Evolutionary conservation across 2,888 invertebrate species (phyloP).

Genomic region (Cephus spinipes): DNA sequence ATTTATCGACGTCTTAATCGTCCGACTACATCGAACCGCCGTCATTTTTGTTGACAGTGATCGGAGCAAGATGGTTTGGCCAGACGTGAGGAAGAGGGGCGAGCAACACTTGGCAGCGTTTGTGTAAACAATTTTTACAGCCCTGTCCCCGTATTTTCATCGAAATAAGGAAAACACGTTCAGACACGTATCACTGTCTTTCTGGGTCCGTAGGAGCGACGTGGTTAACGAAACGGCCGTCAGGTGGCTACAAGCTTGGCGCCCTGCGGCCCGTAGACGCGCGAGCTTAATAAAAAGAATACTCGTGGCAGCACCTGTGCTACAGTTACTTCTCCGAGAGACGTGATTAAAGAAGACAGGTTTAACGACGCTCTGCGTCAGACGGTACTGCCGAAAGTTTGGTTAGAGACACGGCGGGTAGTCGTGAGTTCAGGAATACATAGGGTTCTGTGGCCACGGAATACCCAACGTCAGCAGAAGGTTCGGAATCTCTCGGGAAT

Average conservation of each 20-base stretch:
- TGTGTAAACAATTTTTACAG: background rate
- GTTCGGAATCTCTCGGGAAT: background rate
- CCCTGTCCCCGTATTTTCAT: background rate
- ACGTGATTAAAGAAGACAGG: slow-evolving; percentile 36
- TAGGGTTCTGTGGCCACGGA: background rate
- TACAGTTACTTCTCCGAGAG: slow-evolving; percentile 25
- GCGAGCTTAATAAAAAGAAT: slow-evolving; percentile 29
- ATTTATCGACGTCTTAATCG: slow-evolving; percentile 66
- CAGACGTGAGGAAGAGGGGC: background rate
- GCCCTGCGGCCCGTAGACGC: background rate
- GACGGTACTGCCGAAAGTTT: background rate
- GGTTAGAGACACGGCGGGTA: background rate
- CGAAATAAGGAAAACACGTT: background rate
- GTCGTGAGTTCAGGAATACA: background rate
- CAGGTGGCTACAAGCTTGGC: background rate
- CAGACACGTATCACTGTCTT: background rate
- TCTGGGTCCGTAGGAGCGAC: background rate
- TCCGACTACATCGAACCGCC: slow-evolving; percentile 58
- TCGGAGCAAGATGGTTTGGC: background rate
- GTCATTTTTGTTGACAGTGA: slow-evolving; percentile 24
- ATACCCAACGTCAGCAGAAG: background rate
- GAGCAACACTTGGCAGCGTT: background rate
- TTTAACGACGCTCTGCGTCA: background rate
- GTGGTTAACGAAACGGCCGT: background rate
- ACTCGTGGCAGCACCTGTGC: slow-evolving; percentile 36